Evolutionary conservation across 1,140 invertebrate species (phyloP), one percentile per base, ranked within the genome.

Genomic region (Gerris buenoi): DNA sequence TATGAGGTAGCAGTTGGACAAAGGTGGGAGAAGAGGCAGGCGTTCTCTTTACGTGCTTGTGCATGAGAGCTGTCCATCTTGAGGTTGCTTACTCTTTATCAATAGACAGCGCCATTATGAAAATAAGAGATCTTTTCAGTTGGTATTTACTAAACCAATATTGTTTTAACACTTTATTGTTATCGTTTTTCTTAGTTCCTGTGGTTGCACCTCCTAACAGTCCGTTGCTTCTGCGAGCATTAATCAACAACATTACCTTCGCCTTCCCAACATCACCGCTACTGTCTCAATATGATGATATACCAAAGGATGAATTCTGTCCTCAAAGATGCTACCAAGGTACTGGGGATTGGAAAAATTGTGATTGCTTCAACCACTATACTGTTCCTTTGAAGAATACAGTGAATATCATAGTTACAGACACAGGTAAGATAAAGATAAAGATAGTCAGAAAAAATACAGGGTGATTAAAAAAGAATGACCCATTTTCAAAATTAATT

Each of bases 241-340:
- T 58, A 27, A 74, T 84, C 0, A 82, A 83, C 68, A 75, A 78
- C 58, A 81, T 85, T 58, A 75, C 76, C 5, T 74, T 76, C 56
- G 63, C 68, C 15, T 71, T 79, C 46, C 81, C 82, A 3, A 67
- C 77, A 1, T 73, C 76, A 0, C 83, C 83, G 2, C 74, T 78
- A 0, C 73, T 84, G 13, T 77, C 79, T 1, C 82, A 84, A 62
- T 73, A 71, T 13, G 68, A 77, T 1, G 78, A 80, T n/a, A 46
- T 46, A 46, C 33, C 33, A 46, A 5, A 46, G 33, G 33, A 46
- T 10, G 33, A 46, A 46, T 46, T 46, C 33, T 46, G 33, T 46
- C 33, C 33, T 18, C 5, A 18, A 18, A 46, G 18, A 5, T 46
- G 33, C 18, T 46, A 46, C 33, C 33, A 46, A 18, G 33, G 33